A percentile compares a stretch with the other conserved stretches of the same genome.
Evolutionary conservation across 2,888 invertebrate species (phyloP).

Genomic region (Fissipunctia ypsillon): DNA sequence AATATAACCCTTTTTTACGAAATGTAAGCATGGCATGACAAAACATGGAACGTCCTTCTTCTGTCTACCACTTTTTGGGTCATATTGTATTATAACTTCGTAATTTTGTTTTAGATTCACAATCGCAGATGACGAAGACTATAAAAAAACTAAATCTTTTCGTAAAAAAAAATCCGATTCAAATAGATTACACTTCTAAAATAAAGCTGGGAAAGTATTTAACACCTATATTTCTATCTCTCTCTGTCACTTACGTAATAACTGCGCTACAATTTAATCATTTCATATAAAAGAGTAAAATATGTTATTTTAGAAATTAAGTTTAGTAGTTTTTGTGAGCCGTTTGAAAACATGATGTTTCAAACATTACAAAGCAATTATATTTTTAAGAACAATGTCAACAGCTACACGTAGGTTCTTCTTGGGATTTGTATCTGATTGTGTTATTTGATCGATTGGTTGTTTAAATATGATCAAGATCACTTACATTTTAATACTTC

Average conservation of each 20-base stretch:
- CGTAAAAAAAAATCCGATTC: conserved; percentile 33
- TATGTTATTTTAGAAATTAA: background rate
- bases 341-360: background rate
- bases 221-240: conserved; percentile 43
- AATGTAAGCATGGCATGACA: background rate
- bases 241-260: conserved; percentile 35
- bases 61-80: background rate
- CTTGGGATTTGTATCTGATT: background rate
- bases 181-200: conserved; percentile 38
- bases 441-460: background rate
- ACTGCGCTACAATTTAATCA: conserved; percentile 36
- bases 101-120: conserved; percentile 44
- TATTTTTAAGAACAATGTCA: background rate
- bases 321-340: background rate
- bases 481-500: too few species aligned
- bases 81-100: background rate
- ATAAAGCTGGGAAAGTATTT: conserved; percentile 44
- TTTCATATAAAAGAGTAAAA: conserved; percentile 13
- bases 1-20: background rate
- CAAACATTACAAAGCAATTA: background rate
- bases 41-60: background rate
- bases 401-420: too few species aligned
- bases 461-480: background rate
- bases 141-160: conserved; percentile 35
- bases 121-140: conserved; percentile 1